Evolutionary conservation across 2,888 invertebrate genomes (phyloP).

Genomic region (Deilephila porcellus): DNA sequence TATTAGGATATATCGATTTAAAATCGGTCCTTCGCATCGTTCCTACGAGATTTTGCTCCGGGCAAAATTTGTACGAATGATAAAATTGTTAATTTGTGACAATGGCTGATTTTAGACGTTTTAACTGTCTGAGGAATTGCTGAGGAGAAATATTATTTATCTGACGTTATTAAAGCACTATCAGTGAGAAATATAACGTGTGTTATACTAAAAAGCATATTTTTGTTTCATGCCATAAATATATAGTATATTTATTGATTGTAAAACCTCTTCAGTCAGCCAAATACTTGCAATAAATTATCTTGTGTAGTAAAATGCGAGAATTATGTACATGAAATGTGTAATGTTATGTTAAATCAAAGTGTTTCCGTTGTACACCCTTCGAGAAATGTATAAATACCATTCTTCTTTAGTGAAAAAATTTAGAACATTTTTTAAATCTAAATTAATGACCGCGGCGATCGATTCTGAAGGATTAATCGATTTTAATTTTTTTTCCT

Average conservation of each 20-base stretch:
- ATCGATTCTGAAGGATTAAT: constrained; percentile 18
- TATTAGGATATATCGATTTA: constrained; percentile 39
- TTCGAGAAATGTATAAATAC: constrained; percentile 24
- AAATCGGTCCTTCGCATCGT: constrained; percentile 41
- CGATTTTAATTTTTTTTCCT: constrained; percentile 40
- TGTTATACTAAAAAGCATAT: background rate
- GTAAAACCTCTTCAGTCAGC: constrained; percentile 6
- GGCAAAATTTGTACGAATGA: constrained; percentile 46
- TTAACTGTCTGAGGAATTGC: background rate
- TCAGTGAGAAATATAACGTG: background rate
- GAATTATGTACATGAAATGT: constrained; percentile 15
- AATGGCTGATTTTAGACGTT: constrained; percentile 24
- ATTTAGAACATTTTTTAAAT: constrained; percentile 36
- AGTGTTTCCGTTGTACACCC: constrained; percentile 4
- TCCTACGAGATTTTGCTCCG: constrained; percentile 49
- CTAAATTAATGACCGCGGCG: constrained; percentile 28
- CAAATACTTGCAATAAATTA: constrained; percentile 6
- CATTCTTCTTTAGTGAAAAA: constrained; percentile 21
- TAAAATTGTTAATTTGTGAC: constrained; percentile 24
- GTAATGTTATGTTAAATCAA: background rate
- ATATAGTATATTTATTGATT: background rate
- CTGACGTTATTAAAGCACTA: background rate
- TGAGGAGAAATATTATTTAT: background rate
- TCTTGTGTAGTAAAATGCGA: background rate
- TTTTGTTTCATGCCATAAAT: background rate